Percentiles rank a stretch among this genome's conserved stretches.
These are phyloP conservation scores for Timandra comae DNA, from an alignment of 2,888 invertebrate species.

Conservation along the genomic window DNA sequence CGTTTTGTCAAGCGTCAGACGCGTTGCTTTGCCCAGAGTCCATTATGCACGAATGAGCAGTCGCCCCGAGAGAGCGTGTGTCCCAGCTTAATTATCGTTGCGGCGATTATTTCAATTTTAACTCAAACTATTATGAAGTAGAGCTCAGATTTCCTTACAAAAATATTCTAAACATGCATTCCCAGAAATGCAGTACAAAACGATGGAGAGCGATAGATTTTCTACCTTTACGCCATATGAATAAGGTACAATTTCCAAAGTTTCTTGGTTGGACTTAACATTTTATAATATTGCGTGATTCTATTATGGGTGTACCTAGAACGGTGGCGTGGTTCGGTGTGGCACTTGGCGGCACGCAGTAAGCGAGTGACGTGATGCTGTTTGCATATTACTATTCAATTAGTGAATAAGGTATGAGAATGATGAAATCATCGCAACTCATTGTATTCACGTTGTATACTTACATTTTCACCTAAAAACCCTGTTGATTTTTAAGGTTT, in stretches of 20 bases:
- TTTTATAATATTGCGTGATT: slow-evolving; percentile 20
- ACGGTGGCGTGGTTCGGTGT: slow-evolving; percentile 2
- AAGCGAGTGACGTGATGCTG: slow-evolving; percentile 52
- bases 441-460: no score
- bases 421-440: slow-evolving; percentile 44
- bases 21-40: slow-evolving; percentile 57
- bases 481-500: no score
- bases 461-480: no score
- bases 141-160: slow-evolving; percentile 35
- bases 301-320: slow-evolving; percentile 71
- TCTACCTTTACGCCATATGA: not conserved
- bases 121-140: slow-evolving; percentile 18
- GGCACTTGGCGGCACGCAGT: slow-evolving; percentile 54
- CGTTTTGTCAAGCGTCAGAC: slow-evolving; percentile 71
- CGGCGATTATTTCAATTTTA: slow-evolving; percentile 4
- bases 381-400: slow-evolving; percentile 53
- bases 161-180: slow-evolving; percentile 30
- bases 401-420: slow-evolving; percentile 34
- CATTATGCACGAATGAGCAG: slow-evolving; percentile 75
- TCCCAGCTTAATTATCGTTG: slow-evolving; percentile 59
- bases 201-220: not conserved
- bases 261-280: slow-evolving; percentile 8
- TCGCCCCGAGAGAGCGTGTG: slow-evolving; percentile 68
- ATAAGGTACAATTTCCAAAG: slow-evolving; percentile 3
- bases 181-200: slow-evolving; percentile 29